Evolutionary conservation across 2,888 invertebrate species (phyloP), one percentile per base, ranked within the genome.

Genomic region (Brachyopa scutellaris): DNA sequence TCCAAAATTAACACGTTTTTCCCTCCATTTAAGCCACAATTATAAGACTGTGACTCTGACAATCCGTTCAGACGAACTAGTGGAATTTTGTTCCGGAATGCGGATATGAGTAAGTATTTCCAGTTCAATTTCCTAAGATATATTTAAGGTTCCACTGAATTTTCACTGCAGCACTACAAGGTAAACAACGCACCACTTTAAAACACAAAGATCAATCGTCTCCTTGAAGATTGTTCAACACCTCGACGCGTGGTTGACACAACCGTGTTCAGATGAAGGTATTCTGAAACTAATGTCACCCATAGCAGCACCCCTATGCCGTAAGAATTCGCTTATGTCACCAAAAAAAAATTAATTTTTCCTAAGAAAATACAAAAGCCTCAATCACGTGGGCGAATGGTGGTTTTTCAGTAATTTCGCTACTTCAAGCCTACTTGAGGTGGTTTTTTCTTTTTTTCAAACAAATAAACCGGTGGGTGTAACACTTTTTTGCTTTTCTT

Each of bases 401-500:
- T n/a, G n/a, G n/a, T n/a, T 23, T 42, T 66, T 40, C 13, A 40
- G 11, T 29, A 9, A 7, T 42, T 38, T 49, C 6, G 47, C 8
- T 7, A 33, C 31, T 6, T n/a, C 1, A 64, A 31, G 15, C 7
- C 15, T 15, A 19, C 33, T 53, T 53, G 8, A 61, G 45, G 47
- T 40, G n/a, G n/a, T 38, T 29, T 21, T 29, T 8, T 51, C 38
- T 59, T 51, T 40, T 61, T 61, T 42, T 8, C 29, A 19, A 15
- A 47, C 9, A 7, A 21, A 17, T 15, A 49, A 40, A 26, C 17
- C 9, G 23, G 72, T 78, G 51, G 67, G 78, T 53, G 79, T 74
- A 42, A 47, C 36, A n/a, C n/a, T n/a, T 33, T 21, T 11, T 26
- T 36, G 17, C 19, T n/a, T n/a, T n/a, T n/a, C n/a, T 40, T 76